Percentiles rank a stretch among this genome's conserved stretches.
Conservation (phyloP, 2,797 vertebrate genomes). For the Eulemur albifrons region DNA sequence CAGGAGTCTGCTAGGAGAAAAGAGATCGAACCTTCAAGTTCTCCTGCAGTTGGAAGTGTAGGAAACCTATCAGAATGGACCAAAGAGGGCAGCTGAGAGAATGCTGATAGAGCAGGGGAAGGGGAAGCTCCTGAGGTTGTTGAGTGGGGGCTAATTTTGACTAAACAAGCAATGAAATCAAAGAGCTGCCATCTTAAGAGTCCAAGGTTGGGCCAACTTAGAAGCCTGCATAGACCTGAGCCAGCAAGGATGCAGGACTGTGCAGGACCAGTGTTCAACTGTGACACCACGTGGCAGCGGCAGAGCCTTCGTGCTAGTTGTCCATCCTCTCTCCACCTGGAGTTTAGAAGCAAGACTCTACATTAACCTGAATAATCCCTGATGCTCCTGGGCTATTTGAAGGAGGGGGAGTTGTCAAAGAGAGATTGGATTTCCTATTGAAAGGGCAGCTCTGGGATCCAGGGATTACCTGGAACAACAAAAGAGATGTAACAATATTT, state of each 20-base stretch:
- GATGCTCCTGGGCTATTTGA: neutral
- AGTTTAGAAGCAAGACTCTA: neutral
- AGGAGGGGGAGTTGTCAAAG: neutral
- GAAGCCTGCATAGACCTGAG: neutral
- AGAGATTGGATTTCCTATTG: neutral
- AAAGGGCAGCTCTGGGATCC: neutral
- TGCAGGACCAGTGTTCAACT: neutral
- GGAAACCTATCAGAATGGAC: neutral
- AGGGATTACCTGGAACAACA: neutral
- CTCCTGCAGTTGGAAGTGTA: neutral
- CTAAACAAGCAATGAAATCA: neutral
- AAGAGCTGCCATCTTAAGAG: neutral
- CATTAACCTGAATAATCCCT: neutral
- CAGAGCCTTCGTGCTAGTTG: neutral
- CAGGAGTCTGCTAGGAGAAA: neutral
- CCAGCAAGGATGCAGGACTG: neutral
- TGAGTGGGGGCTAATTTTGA: neutral
- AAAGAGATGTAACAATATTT: constrained; percentile 16
- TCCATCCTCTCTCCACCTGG: neutral
- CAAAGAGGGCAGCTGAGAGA: neutral
- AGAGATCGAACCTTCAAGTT: neutral
- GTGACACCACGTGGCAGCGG: neutral
- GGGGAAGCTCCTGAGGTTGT: neutral
- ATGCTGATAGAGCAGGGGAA: neutral
- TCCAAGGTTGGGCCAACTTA: neutral